Base-by-base conservation (phyloP, 2,888 invertebrate genomes). In the Nemotelus pantherinus region DNA sequence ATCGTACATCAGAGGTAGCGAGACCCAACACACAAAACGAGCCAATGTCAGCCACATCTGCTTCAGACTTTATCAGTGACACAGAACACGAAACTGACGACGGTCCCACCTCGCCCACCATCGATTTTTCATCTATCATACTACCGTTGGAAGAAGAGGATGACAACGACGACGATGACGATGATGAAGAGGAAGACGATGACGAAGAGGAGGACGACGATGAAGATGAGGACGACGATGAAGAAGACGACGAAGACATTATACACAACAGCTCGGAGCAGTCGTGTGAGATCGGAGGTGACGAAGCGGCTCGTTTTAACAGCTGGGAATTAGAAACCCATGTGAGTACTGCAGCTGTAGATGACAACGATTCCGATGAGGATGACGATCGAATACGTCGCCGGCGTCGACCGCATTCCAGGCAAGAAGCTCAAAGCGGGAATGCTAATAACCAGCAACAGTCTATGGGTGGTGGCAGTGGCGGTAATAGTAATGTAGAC, bases 181-280 rank as follows among this genome's bases (percentile, higher is more conserved):
- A 76, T 5, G 77, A 77, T 41, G 70, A 77, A 0, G 77, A 77
- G 2, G 77, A 77, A 2, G 77, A 63, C 4, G 77, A 77, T 43
- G 78, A 80, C 0, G 77, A 78, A 0, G 78, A 77, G 3, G 78
- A 77, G 2, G 80, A 80, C 7, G 79, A 78, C 1, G 79, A 78
- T 3, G 78, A 77, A 41, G 78, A 78, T 2, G 77, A 76, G 1
- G 78, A 78, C 3, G 77, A 77, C 5, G 77, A 77, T 9, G 79
- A 78, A 2, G 79, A 77, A 5, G 79, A 79, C 43, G 79, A 74
- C 1, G 78, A 78, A 0, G 78, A 78, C 9, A 45, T 57, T 2
- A 70, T 57, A 6, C 53, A 76, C 45, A 76, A 79, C 41, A 79
- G 68, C 39, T 78, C 79, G 7, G 64, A 77, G 39, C 77, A 78